Conservation (phyloP, 30 jellyfish, hydroid and myxozoan species). For the Catostylus mosaicus region DNA sequence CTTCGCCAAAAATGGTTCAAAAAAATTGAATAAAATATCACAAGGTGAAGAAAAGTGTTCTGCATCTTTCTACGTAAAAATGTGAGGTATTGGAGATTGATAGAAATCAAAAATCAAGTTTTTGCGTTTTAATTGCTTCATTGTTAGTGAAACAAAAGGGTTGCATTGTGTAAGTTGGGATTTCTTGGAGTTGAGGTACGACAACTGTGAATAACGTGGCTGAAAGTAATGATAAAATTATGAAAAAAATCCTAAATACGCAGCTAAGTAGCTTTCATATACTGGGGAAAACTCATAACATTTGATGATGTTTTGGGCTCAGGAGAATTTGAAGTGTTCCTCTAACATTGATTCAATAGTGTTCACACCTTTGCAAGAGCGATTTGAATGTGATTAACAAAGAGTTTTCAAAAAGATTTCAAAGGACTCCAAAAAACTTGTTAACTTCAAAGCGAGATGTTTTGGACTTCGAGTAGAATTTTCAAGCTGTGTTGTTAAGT, state of each 20-base stretch:
- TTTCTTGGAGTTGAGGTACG: neutral
- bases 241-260: neutral
- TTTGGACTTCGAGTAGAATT: neutral
- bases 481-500: too few species aligned
- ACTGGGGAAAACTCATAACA: neutral
- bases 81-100: neutral
- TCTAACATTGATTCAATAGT: neutral
- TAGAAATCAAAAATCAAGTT: neutral
- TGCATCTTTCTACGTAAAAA: neutral
- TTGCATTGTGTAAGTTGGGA: neutral
- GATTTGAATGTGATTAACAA: neutral
- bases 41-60: neutral
- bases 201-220: neutral
- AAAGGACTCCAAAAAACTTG: neutral
- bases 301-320: neutral
- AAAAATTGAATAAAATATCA: too few species aligned
- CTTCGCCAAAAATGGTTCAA: too few species aligned
- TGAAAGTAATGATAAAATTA: neutral
- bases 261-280: neutral
- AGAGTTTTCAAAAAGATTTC: too few species aligned
- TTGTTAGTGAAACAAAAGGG: too few species aligned
- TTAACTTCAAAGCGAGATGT: neutral
- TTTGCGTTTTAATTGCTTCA: too few species aligned
- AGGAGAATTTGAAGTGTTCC: conserved; percentile 1
- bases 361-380: neutral